Evolutionary conservation across 2,888 invertebrate genomes (phyloP), one percentile per base, ranked within the genome.

Genomic region (Frankliniella fusca): DNA sequence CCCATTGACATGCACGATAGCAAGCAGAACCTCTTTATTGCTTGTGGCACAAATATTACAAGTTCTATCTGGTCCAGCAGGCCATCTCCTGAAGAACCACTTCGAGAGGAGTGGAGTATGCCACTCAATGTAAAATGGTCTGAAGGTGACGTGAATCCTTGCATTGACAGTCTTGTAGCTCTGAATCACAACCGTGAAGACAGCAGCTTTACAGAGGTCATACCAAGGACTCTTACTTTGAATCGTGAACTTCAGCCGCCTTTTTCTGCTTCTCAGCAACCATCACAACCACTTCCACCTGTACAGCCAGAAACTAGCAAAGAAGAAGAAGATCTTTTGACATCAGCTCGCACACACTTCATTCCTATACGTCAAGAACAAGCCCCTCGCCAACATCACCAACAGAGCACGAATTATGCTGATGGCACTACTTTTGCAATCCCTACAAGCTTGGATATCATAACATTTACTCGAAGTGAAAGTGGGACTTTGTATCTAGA

Each of bases 291-390:
- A 20, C 83, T 80, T 27, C 80, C 81, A 48, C 65, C 82, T 50
- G 61, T 80, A 83, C 83, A 84, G 84, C 84, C 84, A 61, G 84
- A 85, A 49, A 84, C 84, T 50, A 86, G 85, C 23, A 85, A 89
- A 84, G 88, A 89, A 86, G 90, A 91, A 85, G 94, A 94, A 86
- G 94, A 95, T 88, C 88, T 95, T 85, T 90, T 95, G 84, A 93
- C 93, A 27, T 94, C 95, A 11, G 90, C 93, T 84, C 92, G 92
- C 84, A 95, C 95, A 83, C 96, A 96, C 89, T 96, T 96, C 89
- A 92, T 93, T 85, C 95, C 96, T 23, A 95, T 96, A 85, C 91
- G 92, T 85, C 91, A 91, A 85, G 90, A 90, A 84, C 85, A 87
- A 81, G 87, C 86, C 70, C 87, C 80, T 76, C 49, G 61, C 65